phyloP scores from a whole-genome alignment of 1,140 invertebrate genomes.

The Drosophila eugracilis region DNA sequence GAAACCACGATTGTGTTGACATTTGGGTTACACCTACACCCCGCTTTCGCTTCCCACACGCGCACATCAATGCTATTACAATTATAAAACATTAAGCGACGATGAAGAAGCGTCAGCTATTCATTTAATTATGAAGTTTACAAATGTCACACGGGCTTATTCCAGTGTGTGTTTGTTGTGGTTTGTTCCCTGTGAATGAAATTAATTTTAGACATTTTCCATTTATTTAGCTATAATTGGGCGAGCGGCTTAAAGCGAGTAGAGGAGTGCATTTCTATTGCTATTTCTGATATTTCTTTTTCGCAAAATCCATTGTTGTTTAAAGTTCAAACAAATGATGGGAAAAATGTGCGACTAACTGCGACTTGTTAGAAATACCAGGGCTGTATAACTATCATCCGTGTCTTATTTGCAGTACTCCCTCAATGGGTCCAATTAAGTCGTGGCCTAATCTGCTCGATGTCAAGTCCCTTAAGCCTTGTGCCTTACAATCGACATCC shows the following conservation, averaged over 20 bases:
- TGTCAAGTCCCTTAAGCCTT: conserved; percentile 14
- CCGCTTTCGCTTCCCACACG: not conserved
- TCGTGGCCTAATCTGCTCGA: conserved; percentile 21
- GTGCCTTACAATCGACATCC: conserved; percentile 34
- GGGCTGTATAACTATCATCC: not conserved
- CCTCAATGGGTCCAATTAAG: conserved; percentile 16
- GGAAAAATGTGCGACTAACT: too few species aligned
- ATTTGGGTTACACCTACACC: conserved; percentile 20
- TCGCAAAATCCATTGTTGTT: too few species aligned
- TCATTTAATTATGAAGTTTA: conserved; percentile 67
- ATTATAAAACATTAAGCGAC: conserved; percentile 41
- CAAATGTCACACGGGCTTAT: conserved; percentile 19
- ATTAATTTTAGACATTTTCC: conserved; percentile 53
- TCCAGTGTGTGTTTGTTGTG: conserved; percentile 42
- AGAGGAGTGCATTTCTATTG: not conserved
- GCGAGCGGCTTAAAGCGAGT: not conserved
- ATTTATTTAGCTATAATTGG: conserved; percentile 24
- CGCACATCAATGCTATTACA: conserved; percentile 39
- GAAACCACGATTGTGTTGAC: conserved; percentile 46
- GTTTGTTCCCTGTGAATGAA: conserved; percentile 63
- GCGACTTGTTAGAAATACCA: too few species aligned
- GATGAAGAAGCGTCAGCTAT: conserved; percentile 24
- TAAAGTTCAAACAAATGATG: too few species aligned
- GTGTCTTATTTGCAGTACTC: not conserved
- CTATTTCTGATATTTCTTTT: too few species aligned